Evolutionary conservation across 2,797 vertebrate species (phyloP), one percentile per base, ranked within the genome.

Genomic region (Esox lucius): DNA sequence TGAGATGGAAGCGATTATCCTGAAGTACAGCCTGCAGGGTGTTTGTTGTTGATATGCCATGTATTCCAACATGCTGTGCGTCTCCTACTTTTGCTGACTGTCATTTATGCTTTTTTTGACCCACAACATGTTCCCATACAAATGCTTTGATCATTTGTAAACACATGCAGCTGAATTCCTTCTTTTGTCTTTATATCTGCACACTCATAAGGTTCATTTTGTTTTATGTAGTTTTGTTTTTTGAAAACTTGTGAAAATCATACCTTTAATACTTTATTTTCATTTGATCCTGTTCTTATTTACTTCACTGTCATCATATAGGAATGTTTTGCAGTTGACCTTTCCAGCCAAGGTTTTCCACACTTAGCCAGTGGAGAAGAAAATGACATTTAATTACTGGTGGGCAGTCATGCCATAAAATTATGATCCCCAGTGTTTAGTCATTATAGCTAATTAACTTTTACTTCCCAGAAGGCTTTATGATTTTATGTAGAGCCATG

Each of bases 281-380:
- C 26, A 24, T 22, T 70, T 22, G 72, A 46, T 33, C 22, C 39
- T n/a, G 71, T 65, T 71, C 17, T 74, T 73, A 46, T 74, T 78
- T 72, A 56, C 28, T 33, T 26, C 73, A 35, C 46, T 6, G 33
- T 72, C 74, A 75, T 74, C 72, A 70, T 48, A 61, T 76, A 79
- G 82, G 68, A 78, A 56, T 70, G 68, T 73, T 71, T 78, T 81
- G 74, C 33, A 33, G 81, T 75, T 13, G 5, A 70, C 73, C 87
- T 89, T 87, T 87, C 81, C 84, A 86, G 80, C 73, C 16, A 64
- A 86, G 67, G 26, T 76, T 84, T 74, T 24, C 22, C 9, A 61
- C 65, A 24, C 77, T 83, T 74, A 66, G 82, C 76, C 88, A 85
- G 87, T 24, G 22, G 22, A 61, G 56, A 61, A 24, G 22, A 61